These are phyloP conservation scores for Trochalopteron elliotii DNA, from an alignment of 2,113 vertebrate genomes.

Conservation along the genomic window DNA sequence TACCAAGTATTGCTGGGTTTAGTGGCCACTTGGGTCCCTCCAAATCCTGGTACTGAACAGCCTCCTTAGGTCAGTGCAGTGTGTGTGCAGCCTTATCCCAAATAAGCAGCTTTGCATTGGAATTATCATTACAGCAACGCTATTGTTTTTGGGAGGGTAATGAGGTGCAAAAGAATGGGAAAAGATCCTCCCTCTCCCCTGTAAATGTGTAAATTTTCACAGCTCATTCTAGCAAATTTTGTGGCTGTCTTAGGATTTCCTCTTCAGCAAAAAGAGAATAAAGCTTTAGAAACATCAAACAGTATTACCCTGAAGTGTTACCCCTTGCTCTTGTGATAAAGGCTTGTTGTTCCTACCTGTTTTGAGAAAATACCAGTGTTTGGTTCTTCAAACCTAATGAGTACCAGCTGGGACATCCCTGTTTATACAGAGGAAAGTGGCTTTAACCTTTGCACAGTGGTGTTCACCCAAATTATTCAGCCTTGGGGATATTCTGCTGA, in stretches of 20 bases:
- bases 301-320: slow-evolving; percentile 47
- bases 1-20: not conserved
- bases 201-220: slow-evolving; percentile 35
- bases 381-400: slow-evolving; percentile 55
- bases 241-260: slow-evolving; percentile 56
- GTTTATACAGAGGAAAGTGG: slow-evolving; percentile 24
- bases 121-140: not conserved
- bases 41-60: not conserved
- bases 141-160: not conserved
- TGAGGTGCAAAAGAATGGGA: not conserved
- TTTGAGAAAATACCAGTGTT: slow-evolving; percentile 65
- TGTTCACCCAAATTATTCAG: slow-evolving; percentile 52
- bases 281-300: slow-evolving; percentile 64
- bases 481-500: slow-evolving; percentile 55
- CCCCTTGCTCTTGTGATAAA: slow-evolving; percentile 72
- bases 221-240: slow-evolving; percentile 61
- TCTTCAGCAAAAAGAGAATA: slow-evolving; percentile 55
- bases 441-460: slow-evolving; percentile 51
- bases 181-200: not conserved
- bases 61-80: not conserved
- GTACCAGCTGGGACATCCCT: slow-evolving; percentile 59
- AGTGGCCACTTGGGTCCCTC: not conserved
- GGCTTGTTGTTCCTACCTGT: slow-evolving; percentile 68
- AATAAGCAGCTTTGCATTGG: not conserved
- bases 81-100: not conserved